Percentiles rank a stretch among this genome's conserved stretches.
phyloP scores from a whole-genome alignment of 2,113 vertebrate genomes.

The Sebastes fasciatus region DNA sequence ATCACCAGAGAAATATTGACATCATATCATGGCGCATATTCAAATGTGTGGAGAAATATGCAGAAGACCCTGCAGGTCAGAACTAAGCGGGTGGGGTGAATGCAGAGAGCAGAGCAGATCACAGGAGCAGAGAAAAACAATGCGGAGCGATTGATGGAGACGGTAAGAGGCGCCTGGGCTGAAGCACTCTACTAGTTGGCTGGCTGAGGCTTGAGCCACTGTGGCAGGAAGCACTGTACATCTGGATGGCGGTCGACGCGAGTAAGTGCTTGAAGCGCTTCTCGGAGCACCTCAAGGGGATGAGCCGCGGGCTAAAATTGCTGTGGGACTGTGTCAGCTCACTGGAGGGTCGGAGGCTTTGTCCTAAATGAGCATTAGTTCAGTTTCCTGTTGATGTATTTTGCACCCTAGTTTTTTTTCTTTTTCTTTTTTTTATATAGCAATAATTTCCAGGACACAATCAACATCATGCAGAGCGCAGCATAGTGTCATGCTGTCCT shows the following conservation, averaged over 20 bases:
- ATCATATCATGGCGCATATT: neutral
- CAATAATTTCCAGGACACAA: neutral
- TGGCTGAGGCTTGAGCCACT: slow-evolving; percentile 21
- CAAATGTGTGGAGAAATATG: slow-evolving; percentile 1
- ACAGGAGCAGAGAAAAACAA: slow-evolving; percentile 16
- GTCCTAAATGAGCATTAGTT: slow-evolving; percentile 36
- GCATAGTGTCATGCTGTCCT: neutral
- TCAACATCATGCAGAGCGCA: neutral
- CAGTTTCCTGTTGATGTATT: slow-evolving; percentile 22
- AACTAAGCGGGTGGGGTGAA: neutral
- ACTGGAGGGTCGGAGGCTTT: slow-evolving; percentile 21
- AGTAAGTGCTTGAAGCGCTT: slow-evolving; percentile 41
- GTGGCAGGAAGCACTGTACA: slow-evolving; percentile 28
- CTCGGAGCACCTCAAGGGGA: slow-evolving; percentile 41
- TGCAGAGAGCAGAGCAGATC: slow-evolving; percentile 19
- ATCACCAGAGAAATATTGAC: neutral
- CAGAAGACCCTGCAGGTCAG: slow-evolving; percentile 5
- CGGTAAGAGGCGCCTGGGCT: slow-evolving; percentile 1
- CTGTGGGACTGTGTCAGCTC: slow-evolving; percentile 49
- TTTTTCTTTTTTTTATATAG: neutral
- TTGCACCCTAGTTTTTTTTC: neutral
- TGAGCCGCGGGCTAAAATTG: slow-evolving; percentile 50
- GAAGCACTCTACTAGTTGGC: neutral
- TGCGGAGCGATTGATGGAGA: neutral
- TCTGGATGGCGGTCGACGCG: slow-evolving; percentile 41